Evolutionary conservation across 64 coral and sea anemone species (phyloP).

Genomic region (Anthopleura sola): DNA sequence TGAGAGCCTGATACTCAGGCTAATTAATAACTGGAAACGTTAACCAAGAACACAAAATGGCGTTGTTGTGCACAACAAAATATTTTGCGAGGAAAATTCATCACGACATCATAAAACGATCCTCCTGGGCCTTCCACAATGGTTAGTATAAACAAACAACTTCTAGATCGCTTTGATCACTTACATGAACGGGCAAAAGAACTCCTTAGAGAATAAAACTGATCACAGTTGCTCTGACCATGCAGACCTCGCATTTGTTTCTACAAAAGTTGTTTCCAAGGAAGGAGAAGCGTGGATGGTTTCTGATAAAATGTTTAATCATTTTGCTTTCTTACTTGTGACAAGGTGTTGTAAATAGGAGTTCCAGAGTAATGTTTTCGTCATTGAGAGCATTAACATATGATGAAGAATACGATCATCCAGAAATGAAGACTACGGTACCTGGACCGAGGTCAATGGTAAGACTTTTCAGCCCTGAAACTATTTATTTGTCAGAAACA

Average conservation of each 20-base stretch:
- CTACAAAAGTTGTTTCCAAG: too few relatives aligned
- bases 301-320: not conserved
- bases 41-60: not conserved
- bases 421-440: constrained; percentile 31
- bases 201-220: too few relatives aligned
- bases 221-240: too few relatives aligned
- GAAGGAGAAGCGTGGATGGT: too few relatives aligned
- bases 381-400: not conserved
- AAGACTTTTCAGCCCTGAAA: too few relatives aligned
- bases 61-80: too few relatives aligned
- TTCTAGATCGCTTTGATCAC: too few relatives aligned
- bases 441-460: constrained; percentile 45
- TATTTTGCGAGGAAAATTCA: not conserved
- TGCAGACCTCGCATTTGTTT: too few relatives aligned
- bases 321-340: not conserved
- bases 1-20: too few relatives aligned
- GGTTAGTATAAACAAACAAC: not conserved
- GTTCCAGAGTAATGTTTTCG: not conserved
- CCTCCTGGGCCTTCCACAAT: not conserved
- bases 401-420: constrained; percentile 37
- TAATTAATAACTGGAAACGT: too few relatives aligned
- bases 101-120: not conserved
- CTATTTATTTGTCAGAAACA: too few relatives aligned
- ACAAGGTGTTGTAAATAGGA: not conserved
- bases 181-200: too few relatives aligned